These are phyloP conservation scores for Hafferia zeledoni DNA, from an alignment of 2,797 vertebrate genomes.

Conservation along the genomic window DNA sequence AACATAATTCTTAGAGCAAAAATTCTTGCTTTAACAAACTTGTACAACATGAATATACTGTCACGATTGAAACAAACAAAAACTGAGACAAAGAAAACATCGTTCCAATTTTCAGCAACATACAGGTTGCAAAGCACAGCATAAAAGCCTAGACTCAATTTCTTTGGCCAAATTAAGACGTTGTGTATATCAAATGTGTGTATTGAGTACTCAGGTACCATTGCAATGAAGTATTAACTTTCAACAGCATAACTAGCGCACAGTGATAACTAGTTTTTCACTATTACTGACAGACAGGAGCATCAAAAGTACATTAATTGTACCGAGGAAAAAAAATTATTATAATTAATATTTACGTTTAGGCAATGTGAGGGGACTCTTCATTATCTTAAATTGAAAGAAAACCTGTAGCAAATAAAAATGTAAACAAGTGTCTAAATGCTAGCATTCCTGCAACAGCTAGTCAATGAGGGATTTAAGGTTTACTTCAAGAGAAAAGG, in stretches of 20 bases:
- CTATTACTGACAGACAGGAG: neutral
- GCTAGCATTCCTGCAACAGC: neutral
- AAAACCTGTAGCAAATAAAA: neutral
- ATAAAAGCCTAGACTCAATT: neutral
- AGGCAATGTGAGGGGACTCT: neutral
- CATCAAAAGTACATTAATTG: neutral
- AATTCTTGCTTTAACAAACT: neutral
- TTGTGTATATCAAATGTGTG: neutral
- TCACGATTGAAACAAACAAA: neutral
- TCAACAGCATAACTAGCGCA: neutral
- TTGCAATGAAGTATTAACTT: neutral
- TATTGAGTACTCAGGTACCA: neutral
- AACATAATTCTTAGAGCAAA: neutral
- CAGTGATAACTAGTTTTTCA: neutral
- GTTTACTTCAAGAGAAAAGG: neutral
- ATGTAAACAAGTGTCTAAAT: neutral
- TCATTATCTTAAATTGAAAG: neutral
- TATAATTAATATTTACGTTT: neutral
- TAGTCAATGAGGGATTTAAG: neutral
- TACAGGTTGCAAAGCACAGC: neutral
- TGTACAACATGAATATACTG: neutral
- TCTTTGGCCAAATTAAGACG: neutral
- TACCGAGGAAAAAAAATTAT: neutral
- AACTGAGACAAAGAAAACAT: neutral
- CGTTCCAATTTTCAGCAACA: neutral